Evolutionary conservation across 2,797 vertebrate species (phyloP), one percentile per base, ranked within the genome.

Genomic region (Poecilia wingei): DNA sequence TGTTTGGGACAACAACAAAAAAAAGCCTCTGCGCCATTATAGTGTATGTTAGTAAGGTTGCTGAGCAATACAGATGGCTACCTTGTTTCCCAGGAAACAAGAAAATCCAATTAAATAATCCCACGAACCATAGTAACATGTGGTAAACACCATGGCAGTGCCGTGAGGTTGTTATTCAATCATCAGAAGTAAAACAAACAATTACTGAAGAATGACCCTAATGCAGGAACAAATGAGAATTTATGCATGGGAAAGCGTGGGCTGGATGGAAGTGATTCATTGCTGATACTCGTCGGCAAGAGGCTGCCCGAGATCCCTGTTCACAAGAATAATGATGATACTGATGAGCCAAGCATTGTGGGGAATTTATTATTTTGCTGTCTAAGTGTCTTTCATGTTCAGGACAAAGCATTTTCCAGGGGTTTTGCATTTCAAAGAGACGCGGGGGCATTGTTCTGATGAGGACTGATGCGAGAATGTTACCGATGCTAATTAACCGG

Each of bases 361-460:
- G 84, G 78, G 81, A 86, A 91, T 92, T 86, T 85, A 89, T 93
- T 92, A 90, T 94, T 91, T 91, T 82, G 83, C 88, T 89, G 79
- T 91, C 86, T 86, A 83, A 92, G 86, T 80, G 81, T 93, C 93
- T 95, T 93, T 93, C 90, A 92, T 91, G 93, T 86, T 78, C 76
- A 55, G 90, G 91, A 94, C 93, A 94, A 94, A 95, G 93, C 91
- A 82, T 84, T 89, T 70, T 88, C 77, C 86, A 89, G 77, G 68
- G 85, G 83, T 92, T 96, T 95, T 91, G 87, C 93, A 95, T 94
- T 94, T 96, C 94, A 96, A 95, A 96, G 92, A 78, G 86, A 88
- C 86, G 78, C 76, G 0, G 80, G 22, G 0, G 69, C 75, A 86
- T 90, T 85, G 87, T 90, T 90, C 79, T 89, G 88, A 88, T 90